Evolutionary conservation across 2,888 invertebrate genomes (phyloP), one percentile per base, ranked within the genome.

Genomic region (Drosophila heteroneura): DNA sequence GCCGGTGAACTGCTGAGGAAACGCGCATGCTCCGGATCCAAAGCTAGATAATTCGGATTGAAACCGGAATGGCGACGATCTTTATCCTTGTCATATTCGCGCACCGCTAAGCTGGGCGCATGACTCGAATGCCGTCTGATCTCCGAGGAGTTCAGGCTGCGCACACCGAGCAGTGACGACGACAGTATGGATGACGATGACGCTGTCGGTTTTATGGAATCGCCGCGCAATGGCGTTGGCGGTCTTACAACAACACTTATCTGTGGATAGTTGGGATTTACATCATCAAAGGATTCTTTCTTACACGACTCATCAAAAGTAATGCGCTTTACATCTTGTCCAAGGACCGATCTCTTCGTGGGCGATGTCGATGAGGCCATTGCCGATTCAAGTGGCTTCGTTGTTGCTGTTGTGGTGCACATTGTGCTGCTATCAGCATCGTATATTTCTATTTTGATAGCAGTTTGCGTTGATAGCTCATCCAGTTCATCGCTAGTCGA

Each of bases 1-100:
- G 97, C 97, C 6, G 97, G 97, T 2, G 97, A 97, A 89, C 96
- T 96, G 79, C 96, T 96, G 32, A 96, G 93, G 83, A 96, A 96
- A 80, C 95, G 94, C 16, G 95, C 94, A 84, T 95, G 95, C 82
- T 96, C 96, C 56, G 95, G 94, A 89, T 96, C 96, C 59, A 96
- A 95, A 58, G 94, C 94, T 56, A 96, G 91, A 14, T 95, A 93
- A 83, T 96, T 95, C 14, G 96, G 95, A 90, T 95, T 96, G 57
- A 94, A 94, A 83, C 94, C 93, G 16, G 93, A 94, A 83, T 92
- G 93, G 4, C 93, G 92, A n/a, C 93, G 92, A 89, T 92, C 93
- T 84, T 92, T 93, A 83, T 92, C 94, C 80, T 90, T 93, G 74
- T 93, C 94, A 79, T 82, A 94, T 82, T 92, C 95, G 93, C 73